phyloP scores from a whole-genome alignment of 1,140 invertebrate genomes.

The Saccostrea echinata region DNA sequence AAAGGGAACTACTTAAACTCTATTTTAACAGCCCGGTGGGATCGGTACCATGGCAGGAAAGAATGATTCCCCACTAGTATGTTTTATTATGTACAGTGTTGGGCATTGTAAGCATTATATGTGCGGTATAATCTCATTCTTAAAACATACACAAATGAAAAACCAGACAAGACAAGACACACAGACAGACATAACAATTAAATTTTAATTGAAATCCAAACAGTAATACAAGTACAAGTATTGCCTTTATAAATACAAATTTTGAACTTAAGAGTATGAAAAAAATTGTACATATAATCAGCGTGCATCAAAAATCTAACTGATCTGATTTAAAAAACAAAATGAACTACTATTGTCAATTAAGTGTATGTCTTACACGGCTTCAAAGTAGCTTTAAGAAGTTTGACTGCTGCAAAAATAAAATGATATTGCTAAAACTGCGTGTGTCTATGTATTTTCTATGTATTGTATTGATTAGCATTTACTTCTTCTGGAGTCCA shows the following conservation, averaged over 20 bases:
- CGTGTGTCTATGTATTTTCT: background rate
- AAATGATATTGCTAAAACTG: background rate
- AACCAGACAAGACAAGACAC: background rate
- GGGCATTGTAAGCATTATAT: too few species aligned
- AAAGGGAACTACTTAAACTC: constrained; percentile 47
- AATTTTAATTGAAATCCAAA: background rate
- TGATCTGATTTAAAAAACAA: constrained; percentile 27
- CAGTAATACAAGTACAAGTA: too few species aligned
- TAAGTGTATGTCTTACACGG: background rate
- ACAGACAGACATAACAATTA: background rate
- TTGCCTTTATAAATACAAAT: background rate
- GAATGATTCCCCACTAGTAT: constrained; percentile 32
- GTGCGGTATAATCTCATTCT: background rate
- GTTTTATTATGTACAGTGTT: too few species aligned
- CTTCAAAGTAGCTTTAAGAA: background rate
- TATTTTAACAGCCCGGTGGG: constrained; percentile 57
- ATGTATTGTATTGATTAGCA: background rate
- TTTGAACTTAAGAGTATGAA: constrained; percentile 6
- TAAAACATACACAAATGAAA: too few species aligned
- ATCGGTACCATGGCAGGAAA: constrained; percentile 56
- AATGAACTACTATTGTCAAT: background rate
- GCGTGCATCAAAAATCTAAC: constrained; percentile 43
- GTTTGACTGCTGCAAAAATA: background rate
- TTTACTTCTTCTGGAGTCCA: background rate
- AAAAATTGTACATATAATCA: constrained; percentile 8